Percentiles rank a stretch among this genome's conserved stretches.
Conservation (phyloP, 2,113 vertebrate genomes). For the Myodes glareolus region DNA sequence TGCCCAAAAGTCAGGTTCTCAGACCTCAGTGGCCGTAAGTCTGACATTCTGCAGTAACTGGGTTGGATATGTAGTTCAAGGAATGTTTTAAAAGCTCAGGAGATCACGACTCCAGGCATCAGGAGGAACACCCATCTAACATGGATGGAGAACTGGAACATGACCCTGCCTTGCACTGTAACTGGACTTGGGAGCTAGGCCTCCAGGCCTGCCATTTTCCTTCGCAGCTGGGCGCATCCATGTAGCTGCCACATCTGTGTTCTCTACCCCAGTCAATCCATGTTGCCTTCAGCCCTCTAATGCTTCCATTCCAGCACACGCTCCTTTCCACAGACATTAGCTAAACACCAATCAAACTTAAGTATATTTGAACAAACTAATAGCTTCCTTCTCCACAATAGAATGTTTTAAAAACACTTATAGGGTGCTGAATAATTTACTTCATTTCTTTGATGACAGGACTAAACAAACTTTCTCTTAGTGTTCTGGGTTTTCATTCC, state of each 20-base stretch:
- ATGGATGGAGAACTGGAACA: not conserved
- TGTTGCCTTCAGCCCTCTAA: not conserved
- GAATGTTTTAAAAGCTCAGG: not conserved
- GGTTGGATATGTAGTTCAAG: not conserved
- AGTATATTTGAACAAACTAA: conserved; percentile 78
- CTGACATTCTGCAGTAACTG: not conserved
- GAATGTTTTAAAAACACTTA: conserved; percentile 72
- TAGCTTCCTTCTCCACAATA: conserved; percentile 70
- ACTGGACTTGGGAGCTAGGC: not conserved
- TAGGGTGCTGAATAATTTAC: conserved; percentile 70
- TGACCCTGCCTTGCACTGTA: not conserved
- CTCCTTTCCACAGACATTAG: not conserved
- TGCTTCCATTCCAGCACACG: conserved; percentile 37
- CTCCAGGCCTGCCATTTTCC: not conserved
- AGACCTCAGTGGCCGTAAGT: not conserved
- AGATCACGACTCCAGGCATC: not conserved
- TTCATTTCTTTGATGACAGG: conserved; percentile 78
- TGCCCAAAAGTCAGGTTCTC: conserved; percentile 7
- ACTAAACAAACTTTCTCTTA: conserved; percentile 86
- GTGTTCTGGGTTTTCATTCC: conserved; percentile 84
- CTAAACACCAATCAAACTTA: conserved; percentile 69
- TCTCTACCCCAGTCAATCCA: not conserved
- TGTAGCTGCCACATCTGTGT: not conserved
- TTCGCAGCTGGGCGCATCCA: not conserved
- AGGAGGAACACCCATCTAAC: not conserved